phyloP scores from a whole-genome alignment of 2,888 invertebrate genomes.

The Eupithecia abbreviata region DNA sequence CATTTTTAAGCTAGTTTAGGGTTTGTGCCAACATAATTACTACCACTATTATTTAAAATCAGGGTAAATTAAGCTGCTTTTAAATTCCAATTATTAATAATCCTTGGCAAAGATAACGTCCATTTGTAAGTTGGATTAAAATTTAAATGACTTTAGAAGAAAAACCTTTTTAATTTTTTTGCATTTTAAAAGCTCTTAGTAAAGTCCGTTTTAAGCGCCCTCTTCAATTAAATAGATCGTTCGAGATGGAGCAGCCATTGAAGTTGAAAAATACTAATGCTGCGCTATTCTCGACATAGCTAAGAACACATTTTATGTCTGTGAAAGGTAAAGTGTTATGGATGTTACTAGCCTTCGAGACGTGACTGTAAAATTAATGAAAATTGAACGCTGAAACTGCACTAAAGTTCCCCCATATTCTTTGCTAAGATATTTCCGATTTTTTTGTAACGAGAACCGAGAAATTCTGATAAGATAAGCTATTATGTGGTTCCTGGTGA shows the following conservation, averaged over 20 bases:
- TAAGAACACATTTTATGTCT: not conserved
- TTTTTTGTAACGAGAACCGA: not conserved
- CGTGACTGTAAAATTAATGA: not conserved
- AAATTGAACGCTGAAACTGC: not conserved
- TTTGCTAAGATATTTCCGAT: not conserved
- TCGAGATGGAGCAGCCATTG: not conserved
- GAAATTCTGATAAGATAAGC: not conserved
- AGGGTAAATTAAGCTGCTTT: not conserved
- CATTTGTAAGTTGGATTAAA: not conserved
- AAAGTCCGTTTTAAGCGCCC: not conserved
- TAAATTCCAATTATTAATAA: not conserved
- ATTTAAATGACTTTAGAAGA: not conserved
- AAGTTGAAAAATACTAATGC: not conserved
- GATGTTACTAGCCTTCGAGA: conserved; percentile 1
- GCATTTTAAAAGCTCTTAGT: not conserved
- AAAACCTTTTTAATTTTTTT: not conserved
- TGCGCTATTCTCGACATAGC: not conserved
- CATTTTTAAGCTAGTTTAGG: no score
- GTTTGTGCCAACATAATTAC: no score
- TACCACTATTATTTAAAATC: not conserved
- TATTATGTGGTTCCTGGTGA: not conserved
- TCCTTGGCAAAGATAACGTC: not conserved
- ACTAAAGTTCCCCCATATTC: not conserved
- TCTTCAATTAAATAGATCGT: conserved; percentile 1
- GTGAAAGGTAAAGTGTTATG: not conserved